Evolutionary conservation across 2,888 invertebrate genomes (phyloP).

Genomic region (Onthophagus sagittarius): DNA sequence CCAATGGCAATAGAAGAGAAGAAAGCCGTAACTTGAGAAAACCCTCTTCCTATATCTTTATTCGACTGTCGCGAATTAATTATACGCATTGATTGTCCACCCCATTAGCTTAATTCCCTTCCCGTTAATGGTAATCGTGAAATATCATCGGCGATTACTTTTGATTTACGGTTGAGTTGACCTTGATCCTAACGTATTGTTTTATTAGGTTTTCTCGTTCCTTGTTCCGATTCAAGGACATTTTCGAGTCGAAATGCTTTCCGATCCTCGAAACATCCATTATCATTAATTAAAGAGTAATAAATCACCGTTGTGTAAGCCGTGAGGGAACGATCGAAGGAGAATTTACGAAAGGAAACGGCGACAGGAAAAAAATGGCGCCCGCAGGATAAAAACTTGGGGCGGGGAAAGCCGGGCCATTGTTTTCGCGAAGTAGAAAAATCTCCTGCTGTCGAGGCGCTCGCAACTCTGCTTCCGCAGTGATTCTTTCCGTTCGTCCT

Average conservation of each 20-base stretch:
- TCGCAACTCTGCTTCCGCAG: neutral
- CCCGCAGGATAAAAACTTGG: slow-evolving; percentile 1
- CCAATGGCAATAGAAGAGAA: neutral
- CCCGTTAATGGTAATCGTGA: neutral
- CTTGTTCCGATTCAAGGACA: neutral
- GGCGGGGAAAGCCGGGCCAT: slow-evolving; percentile 1
- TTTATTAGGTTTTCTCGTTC: neutral
- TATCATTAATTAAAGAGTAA: neutral
- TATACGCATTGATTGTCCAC: neutral
- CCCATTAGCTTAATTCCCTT: neutral
- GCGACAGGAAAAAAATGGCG: slow-evolving; percentile 1
- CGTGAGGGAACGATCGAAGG: neutral
- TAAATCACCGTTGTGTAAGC: neutral
- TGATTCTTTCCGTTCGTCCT: slow-evolving; percentile 1
- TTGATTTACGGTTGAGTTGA: neutral
- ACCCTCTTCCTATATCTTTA: neutral
- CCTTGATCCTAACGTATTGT: neutral
- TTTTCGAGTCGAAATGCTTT: neutral
- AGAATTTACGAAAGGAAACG: neutral
- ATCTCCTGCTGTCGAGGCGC: slow-evolving; percentile 3
- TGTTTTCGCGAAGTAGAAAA: slow-evolving; percentile 12
- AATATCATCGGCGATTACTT: neutral
- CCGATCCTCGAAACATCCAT: neutral
- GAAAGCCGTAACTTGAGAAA: neutral
- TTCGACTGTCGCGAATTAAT: neutral